Evolutionary conservation across 2,888 invertebrate species (phyloP).

Genomic region (Drosophila demipolita): DNA sequence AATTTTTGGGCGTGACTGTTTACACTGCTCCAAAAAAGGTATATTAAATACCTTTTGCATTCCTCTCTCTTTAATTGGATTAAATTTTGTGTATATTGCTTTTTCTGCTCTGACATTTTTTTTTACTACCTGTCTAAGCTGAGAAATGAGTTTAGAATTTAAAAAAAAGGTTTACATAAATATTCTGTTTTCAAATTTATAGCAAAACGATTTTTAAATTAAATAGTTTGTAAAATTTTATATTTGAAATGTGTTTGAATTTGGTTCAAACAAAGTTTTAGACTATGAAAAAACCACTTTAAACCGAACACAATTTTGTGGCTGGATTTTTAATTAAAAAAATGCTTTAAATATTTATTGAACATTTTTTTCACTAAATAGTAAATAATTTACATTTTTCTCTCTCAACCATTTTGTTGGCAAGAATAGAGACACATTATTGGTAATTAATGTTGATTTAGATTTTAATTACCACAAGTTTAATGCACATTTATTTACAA

Average conservation of each 20-base stretch:
- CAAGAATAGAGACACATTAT: not conserved
- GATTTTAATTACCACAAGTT: not conserved
- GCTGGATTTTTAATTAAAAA: not conserved
- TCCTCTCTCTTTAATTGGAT: conserved; percentile 20
- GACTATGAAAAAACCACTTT: no score
- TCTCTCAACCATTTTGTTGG: not conserved
- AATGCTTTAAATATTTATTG: not conserved
- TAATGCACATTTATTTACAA: not conserved
- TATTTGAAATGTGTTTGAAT: no score
- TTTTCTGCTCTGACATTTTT: not conserved
- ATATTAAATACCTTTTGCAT: not conserved
- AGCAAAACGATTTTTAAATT: not conserved
- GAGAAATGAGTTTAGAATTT: conserved; percentile 6
- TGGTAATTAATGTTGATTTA: not conserved
- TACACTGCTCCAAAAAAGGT: conserved; percentile 40
- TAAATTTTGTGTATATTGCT: not conserved
- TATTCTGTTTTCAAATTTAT: not conserved
- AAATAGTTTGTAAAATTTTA: not conserved
- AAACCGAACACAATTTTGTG: no score
- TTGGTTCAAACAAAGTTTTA: no score
- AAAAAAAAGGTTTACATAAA: not conserved
- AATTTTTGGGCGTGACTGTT: conserved; percentile 28
- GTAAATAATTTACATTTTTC: not conserved
- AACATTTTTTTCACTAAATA: not conserved
- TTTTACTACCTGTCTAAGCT: conserved; percentile 3